These are phyloP conservation scores for Orius insidiosus DNA, from an alignment of 1,140 invertebrate genomes.

Conservation along the genomic window DNA sequence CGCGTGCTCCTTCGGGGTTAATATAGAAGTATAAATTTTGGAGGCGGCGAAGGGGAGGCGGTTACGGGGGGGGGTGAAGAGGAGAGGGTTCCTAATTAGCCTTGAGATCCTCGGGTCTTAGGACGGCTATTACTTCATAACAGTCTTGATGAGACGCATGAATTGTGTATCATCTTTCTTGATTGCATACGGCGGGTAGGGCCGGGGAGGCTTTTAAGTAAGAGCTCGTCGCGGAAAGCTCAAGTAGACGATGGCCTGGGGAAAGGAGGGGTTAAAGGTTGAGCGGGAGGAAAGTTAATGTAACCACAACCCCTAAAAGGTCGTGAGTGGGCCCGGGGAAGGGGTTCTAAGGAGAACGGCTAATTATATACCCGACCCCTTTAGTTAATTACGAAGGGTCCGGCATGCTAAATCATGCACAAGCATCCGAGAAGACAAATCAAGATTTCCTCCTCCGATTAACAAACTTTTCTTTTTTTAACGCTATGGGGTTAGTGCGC, in stretches of 20 bases:
- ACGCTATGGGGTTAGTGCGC: no score
- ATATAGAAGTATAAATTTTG: no score
- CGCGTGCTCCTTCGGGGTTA: no score
- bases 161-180: slow-evolving; percentile 12
- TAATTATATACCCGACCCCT: slow-evolving; percentile 3
- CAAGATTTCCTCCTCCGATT: background rate
- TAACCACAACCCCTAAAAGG: slow-evolving; percentile 12
- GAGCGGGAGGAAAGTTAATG: slow-evolving; percentile 8
- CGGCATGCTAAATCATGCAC: slow-evolving; percentile 6
- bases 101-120: slow-evolving; percentile 10
- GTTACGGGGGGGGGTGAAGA: background rate
- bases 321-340: no score
- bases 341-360: background rate
- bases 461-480: no score
- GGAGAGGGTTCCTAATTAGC: slow-evolving; percentile 6
- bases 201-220: background rate
- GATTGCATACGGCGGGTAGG: slow-evolving; percentile 5
- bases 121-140: slow-evolving; percentile 11
- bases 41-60: no score
- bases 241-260: background rate
- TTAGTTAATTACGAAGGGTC: slow-evolving; percentile 6
- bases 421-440: slow-evolving; percentile 2
- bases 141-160: slow-evolving; percentile 11
- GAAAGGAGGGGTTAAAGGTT: background rate
- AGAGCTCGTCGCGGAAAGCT: background rate